These are phyloP conservation scores for Pollenia labialis DNA, from an alignment of 2,888 invertebrate genomes.

Conservation along the genomic window DNA sequence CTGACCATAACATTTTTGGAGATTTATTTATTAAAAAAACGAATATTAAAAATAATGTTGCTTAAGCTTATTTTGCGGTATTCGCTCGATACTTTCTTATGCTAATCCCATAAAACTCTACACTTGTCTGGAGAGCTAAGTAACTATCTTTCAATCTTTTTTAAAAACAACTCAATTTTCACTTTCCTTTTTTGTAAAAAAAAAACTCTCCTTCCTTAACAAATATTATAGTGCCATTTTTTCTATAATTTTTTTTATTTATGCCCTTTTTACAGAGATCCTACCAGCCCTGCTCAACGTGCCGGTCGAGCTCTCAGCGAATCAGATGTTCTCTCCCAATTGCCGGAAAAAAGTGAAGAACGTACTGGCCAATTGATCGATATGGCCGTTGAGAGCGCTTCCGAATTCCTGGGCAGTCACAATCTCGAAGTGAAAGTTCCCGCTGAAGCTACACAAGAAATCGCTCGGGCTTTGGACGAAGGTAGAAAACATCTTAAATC, in stretches of 20 bases:
- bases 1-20: too few species aligned
- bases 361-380: constrained; percentile 85
- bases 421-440: constrained; percentile 89
- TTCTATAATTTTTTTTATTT: constrained; percentile 9
- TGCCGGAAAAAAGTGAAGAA: constrained; percentile 85
- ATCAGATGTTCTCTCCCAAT: constrained; percentile 85
- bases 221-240: too few species aligned
- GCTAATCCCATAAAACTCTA: too few species aligned
- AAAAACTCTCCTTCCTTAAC: too few species aligned
- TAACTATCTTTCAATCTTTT: too few species aligned
- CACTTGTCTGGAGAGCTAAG: too few species aligned
- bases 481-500: constrained; percentile 84
- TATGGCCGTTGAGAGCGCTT: constrained; percentile 86
- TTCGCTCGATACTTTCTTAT: too few species aligned
- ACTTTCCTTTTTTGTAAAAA: too few species aligned
- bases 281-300: constrained; percentile 80
- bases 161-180: too few species aligned
- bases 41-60: too few species aligned
- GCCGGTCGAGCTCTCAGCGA: constrained; percentile 83
- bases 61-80: too few species aligned
- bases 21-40: too few species aligned
- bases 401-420: constrained; percentile 86
- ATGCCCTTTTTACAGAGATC: constrained; percentile 80
- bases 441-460: constrained; percentile 87
- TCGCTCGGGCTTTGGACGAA: constrained; percentile 91